Percentiles rank a stretch among this genome's conserved stretches.
phyloP scores from a whole-genome alignment of 2,797 vertebrate species.

The Gallinago solitaria region DNA sequence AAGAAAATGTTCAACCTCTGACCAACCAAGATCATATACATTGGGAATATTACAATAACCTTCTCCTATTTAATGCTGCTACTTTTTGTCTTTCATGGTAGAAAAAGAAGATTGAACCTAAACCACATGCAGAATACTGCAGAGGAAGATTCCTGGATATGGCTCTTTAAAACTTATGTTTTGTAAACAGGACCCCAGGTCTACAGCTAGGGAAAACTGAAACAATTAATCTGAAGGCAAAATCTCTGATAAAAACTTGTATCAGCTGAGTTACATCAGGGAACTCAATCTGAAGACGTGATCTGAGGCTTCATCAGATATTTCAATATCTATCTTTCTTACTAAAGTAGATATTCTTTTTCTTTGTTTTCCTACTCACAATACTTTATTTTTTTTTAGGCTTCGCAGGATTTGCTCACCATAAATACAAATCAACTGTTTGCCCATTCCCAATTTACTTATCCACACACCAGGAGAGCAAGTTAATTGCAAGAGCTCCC shows the following conservation, averaged over 20 bases:
- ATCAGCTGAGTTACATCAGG: not conserved
- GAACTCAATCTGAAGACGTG: not conserved
- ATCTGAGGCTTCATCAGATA: not conserved
- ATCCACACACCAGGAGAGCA: constrained; percentile 70
- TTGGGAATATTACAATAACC: not conserved
- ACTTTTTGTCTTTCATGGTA: not conserved
- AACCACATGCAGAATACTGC: not conserved
- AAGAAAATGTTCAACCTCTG: not conserved
- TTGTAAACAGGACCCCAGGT: not conserved
- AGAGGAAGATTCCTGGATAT: not conserved
- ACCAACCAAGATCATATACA: not conserved
- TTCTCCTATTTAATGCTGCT: not conserved
- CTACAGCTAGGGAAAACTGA: not conserved
- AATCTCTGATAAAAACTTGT: not conserved
- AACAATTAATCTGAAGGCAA: not conserved
- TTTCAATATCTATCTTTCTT: not conserved
- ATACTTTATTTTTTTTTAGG: not conserved
- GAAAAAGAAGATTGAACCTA: not conserved
- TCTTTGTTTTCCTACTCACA: not conserved
- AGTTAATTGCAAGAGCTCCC: constrained; percentile 72
- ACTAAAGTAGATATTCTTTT: not conserved
- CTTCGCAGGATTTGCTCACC: constrained; percentile 55
- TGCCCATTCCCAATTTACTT: constrained; percentile 66
- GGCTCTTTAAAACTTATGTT: not conserved
- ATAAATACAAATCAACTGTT: constrained; percentile 71